Evolutionary conservation across 2,888 invertebrate species (phyloP).

Genomic region (Aporophyla lueneburgensis): DNA sequence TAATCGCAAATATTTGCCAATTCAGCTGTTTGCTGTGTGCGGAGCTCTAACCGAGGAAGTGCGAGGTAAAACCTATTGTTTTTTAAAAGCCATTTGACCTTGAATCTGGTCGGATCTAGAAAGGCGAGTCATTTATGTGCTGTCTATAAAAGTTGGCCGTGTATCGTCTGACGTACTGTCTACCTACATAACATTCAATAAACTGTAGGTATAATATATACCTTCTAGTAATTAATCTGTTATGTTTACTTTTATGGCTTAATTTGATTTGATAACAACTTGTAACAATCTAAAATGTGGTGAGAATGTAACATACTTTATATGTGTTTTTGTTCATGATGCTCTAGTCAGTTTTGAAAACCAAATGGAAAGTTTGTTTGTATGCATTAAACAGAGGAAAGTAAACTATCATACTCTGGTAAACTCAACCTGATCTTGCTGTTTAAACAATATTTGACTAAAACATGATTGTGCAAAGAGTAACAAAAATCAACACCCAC

Average conservation of each 20-base stretch:
- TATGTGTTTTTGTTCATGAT: not conserved
- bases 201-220: constrained; percentile 19
- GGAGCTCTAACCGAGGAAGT: constrained; percentile 48
- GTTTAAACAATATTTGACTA: constrained; percentile 1
- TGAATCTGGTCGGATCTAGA: constrained; percentile 66
- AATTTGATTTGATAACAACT: constrained; percentile 40
- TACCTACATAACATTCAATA: constrained; percentile 43
- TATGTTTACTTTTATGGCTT: constrained; percentile 6
- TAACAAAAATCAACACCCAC: constrained; percentile 2
- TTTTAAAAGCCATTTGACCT: constrained; percentile 67
- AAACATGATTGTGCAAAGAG: not conserved
- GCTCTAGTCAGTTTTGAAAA: not conserved
- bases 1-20: constrained; percentile 73
- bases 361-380: constrained; percentile 35
- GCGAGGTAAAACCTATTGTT: constrained; percentile 66
- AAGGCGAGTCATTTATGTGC: constrained; percentile 42
- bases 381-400: constrained; percentile 15
- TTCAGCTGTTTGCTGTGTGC: constrained; percentile 57
- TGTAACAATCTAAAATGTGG: constrained; percentile 26
- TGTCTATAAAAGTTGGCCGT: constrained; percentile 51
- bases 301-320: constrained; percentile 5
- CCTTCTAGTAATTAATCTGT: constrained; percentile 30
- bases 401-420: constrained; percentile 10
- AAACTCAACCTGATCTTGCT: not conserved
- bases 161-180: constrained; percentile 59